Evolutionary conservation across 2,888 invertebrate genomes (phyloP), one percentile per base, ranked within the genome.

Genomic region (Drosophila kanekoi): DNA sequence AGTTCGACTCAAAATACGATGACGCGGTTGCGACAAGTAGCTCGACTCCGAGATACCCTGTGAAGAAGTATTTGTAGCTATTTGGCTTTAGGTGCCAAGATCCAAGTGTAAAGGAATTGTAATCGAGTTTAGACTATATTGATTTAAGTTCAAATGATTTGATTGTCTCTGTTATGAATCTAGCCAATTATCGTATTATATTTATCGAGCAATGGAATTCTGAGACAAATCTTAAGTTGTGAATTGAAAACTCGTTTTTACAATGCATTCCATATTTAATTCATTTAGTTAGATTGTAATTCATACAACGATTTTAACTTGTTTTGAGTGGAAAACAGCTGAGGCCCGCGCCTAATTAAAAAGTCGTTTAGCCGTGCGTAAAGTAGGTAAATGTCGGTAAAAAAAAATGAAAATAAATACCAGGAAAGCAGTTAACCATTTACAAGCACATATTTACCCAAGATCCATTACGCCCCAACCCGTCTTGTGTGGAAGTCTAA

Each of bases 341-440:
- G n/a, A 32, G 3, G 3, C n/a, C 37, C 65, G 53, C 49, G 47
- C 49, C 67, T 41, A 28, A 67, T 51, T 49, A 47, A 51, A 66
- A 45, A 23, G 38, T n/a, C n/a, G 38, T 57, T 45, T 45, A 35
- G 8, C 9, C 40, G 60, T 59, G 73, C 52, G 54, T 66, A 66
- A 66, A 71, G 44, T 72, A 23, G 18, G 35, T 38, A 35, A 40
- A 20, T 54, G 54, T 35, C 37, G 52, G 40, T 57, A 18, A 20
- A 20, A 20, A 20, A 20, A 20, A 20, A 20, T 0, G 0, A 20
- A 20, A 4, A 23, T 5, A 20, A 49, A 57, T 41, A 53, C 45
- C 59, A 57, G 56, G 41, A 70, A 71, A 38, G 44, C 58, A 41
- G 45, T 33, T 14, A 48, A 11, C 33, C 64, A 32, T 74, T 45